A percentile compares a stretch with the other conserved stretches of the same genome.
Conservation (phyloP, 2,113 vertebrate genomes). For the Chloropsis hardwickii region DNA sequence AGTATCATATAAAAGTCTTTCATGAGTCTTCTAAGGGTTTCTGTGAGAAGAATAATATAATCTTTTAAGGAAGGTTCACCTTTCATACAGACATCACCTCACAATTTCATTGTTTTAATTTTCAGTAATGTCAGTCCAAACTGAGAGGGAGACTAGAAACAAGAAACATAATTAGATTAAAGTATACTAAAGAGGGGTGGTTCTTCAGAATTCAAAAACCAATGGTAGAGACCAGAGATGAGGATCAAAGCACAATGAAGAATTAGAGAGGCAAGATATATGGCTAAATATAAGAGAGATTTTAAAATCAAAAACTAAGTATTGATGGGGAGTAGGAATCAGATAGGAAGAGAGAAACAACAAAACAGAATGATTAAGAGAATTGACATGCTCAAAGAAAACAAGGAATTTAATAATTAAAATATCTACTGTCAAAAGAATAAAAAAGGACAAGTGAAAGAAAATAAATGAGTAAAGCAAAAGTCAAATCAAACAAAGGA, state of each 20-base stretch:
- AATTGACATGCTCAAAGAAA: slow-evolving; percentile 57
- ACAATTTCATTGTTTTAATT: background rate
- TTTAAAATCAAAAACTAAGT: slow-evolving; percentile 29
- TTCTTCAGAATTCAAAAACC: background rate
- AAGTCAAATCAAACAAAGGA: slow-evolving; percentile 59
- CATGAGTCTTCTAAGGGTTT: background rate
- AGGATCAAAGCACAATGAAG: background rate
- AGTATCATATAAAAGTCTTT: background rate
- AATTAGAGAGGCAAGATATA: background rate
- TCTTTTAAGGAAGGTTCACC: background rate
- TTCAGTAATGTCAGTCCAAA: background rate
- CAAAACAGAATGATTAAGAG: slow-evolving; percentile 63
- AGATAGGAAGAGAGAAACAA: slow-evolving; percentile 22
- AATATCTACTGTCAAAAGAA: slow-evolving; percentile 27
- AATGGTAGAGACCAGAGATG: background rate
- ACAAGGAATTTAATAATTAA: slow-evolving; percentile 63
- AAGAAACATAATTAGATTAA: background rate
- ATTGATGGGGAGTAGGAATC: slow-evolving; percentile 37
- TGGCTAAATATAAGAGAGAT: slow-evolving; percentile 9
- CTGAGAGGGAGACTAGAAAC: background rate
- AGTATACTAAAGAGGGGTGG: background rate
- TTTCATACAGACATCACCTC: background rate
- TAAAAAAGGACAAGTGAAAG: background rate
- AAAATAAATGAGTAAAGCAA: slow-evolving; percentile 37
- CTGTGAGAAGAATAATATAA: background rate